phyloP scores from a whole-genome alignment of 2,113 vertebrate genomes.

The Pandion haliaetus region DNA sequence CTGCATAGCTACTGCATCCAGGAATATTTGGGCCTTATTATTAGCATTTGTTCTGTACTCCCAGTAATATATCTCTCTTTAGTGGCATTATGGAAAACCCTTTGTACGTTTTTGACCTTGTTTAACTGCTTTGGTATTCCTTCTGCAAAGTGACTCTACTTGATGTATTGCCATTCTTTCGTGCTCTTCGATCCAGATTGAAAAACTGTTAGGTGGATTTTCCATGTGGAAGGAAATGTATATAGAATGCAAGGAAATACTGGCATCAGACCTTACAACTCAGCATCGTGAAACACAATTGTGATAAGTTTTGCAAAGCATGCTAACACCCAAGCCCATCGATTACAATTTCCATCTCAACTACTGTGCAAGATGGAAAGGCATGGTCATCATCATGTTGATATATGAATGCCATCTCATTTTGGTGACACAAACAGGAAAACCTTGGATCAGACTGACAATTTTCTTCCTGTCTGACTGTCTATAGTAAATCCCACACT shows the following conservation, averaged over 20 bases:
- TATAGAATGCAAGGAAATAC: not conserved
- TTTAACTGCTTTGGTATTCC: not conserved
- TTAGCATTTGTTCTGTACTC: not conserved
- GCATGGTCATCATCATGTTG: not conserved
- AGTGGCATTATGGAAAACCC: not conserved
- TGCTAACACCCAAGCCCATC: not conserved
- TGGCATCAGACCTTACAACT: not conserved
- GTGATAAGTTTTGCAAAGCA: not conserved
- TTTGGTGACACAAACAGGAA: not conserved
- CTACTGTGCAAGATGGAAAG: not conserved
- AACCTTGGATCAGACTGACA: not conserved
- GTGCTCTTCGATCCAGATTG: not conserved
- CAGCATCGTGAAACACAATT: not conserved
- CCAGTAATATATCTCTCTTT: not conserved
- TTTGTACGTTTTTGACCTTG: not conserved
- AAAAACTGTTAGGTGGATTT: not conserved
- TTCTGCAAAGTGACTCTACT: not conserved
- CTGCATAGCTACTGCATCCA: not conserved
- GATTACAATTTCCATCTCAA: not conserved
- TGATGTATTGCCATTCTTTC: not conserved
- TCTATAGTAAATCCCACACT: not conserved
- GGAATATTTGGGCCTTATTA: not conserved
- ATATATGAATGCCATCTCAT: not conserved
- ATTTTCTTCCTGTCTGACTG: not conserved
- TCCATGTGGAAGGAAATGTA: not conserved